Evolutionary conservation across 1,140 invertebrate genomes (phyloP), one percentile per base, ranked within the genome.

Genomic region (Aleiodes sp.): DNA sequence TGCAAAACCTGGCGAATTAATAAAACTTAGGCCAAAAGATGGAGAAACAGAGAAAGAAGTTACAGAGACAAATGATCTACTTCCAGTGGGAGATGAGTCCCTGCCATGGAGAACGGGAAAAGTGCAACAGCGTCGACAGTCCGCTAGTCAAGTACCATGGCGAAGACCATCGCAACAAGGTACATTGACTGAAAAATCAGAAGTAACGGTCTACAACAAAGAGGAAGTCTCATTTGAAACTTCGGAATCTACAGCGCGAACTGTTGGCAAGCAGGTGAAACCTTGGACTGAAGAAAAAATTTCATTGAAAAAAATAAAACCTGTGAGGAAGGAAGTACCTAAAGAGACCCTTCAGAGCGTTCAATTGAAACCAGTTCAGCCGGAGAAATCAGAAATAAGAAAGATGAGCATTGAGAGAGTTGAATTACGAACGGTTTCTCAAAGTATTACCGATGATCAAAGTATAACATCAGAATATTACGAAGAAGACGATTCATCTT

Each of bases 201-300:
- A 77, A 59, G 65, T 78, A 12, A 81, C 84, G 70, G 86, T 87
- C 6, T 88, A 87, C 87, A 87, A 78, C 0, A 77, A 88, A 69
- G 86, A 89, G 77, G 78, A 79, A 69, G 79, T 87, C 85, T 9
- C 76, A 75, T 0, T 82, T 78, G 4, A 64, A 78, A 24, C 68
- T 74, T 16, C 82, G 80, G 41, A 80, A 86, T 43, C 68, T 82
- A 57, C 73, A 76, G 2, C 85, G 82, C 71, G 82, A 87, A 73
- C 82, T 80, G 64, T 19, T 84, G 2, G 84, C 88, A 74, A 78
- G 78, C 78, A 75, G 73, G 77, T 24, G 9, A 87, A 85, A 60
- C 82, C 83, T 16, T 89, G 89, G 87, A 89, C 83, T 31, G 85
- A 90, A 75, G 88, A 91, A 80, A 82, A 79, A 77, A 75, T 77